Conservation (phyloP, 2,113 vertebrate genomes). For the Ellobius talpinus region DNA sequence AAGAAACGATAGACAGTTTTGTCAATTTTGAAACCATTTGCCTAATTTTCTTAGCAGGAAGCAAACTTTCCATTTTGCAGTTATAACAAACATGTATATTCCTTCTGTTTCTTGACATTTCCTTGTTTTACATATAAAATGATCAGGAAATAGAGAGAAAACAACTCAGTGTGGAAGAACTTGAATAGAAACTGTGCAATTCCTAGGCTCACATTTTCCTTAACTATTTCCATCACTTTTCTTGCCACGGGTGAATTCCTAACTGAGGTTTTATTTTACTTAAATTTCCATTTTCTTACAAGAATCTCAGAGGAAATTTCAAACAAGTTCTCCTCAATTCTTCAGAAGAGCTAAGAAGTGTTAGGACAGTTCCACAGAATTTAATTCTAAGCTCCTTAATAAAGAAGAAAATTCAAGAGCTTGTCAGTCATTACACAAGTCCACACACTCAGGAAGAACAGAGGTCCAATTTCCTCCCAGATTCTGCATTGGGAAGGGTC, state of each 20-base stretch:
- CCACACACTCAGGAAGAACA: neutral
- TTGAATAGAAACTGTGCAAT: neutral
- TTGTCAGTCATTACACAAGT: neutral
- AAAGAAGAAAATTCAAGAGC: constrained; percentile 42
- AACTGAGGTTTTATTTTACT: constrained; percentile 17
- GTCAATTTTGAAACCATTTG: neutral
- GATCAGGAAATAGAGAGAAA: neutral
- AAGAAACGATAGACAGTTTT: neutral
- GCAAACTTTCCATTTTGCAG: neutral
- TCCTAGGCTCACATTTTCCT: neutral
- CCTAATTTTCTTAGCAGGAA: neutral
- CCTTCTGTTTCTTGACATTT: neutral
- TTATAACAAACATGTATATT: neutral
- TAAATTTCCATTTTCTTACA: constrained; percentile 57
- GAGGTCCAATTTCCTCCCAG: neutral
- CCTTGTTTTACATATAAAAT: neutral
- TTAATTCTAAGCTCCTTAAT: neutral
- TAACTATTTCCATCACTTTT: neutral
- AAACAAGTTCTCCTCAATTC: constrained; percentile 28
- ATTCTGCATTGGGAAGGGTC: neutral
- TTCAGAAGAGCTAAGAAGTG: constrained; percentile 2
- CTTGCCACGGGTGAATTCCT: neutral
- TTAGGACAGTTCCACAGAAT: neutral
- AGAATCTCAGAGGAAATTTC: constrained; percentile 49
- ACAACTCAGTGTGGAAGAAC: neutral